These are phyloP conservation scores for Rissa tridactyla DNA, from an alignment of 2,113 vertebrate species.

Conservation along the genomic window DNA sequence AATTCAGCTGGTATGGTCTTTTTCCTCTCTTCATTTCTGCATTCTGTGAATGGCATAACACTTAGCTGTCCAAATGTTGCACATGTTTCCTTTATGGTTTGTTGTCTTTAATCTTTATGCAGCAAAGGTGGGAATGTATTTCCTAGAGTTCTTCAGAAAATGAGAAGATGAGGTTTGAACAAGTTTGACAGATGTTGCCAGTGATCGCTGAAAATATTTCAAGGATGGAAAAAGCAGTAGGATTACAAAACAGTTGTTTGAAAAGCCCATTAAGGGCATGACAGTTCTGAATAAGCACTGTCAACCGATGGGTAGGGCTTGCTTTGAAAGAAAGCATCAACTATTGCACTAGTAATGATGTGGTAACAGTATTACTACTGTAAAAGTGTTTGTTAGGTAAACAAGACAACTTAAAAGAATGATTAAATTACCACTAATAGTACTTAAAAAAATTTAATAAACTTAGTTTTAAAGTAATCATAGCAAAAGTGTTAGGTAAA, in stretches of 20 bases:
- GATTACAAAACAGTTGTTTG: neutral
- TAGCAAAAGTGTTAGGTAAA: neutral
- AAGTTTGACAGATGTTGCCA: neutral
- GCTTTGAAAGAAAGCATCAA: neutral
- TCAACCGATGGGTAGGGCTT: neutral
- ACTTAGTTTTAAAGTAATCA: neutral
- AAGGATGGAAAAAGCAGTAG: neutral
- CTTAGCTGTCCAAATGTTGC: neutral
- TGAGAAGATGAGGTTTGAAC: neutral
- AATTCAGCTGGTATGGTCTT: neutral
- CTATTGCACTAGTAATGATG: neutral
- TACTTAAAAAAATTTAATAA: neutral
- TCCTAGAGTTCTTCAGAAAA: neutral
- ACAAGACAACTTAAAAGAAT: neutral
- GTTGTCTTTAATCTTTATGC: neutral
- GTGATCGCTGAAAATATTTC: neutral
- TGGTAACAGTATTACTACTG: neutral
- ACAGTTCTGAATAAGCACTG: neutral
- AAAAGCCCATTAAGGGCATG: neutral
- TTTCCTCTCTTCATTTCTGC: neutral
- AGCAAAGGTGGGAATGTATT: neutral
- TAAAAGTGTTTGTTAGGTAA: neutral
- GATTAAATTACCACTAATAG: neutral
- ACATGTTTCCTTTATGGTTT: neutral
- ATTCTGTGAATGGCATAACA: neutral